A percentile compares a stretch with the other conserved stretches of the same genome.
phyloP scores from a whole-genome alignment of 2,113 vertebrate species.

The Rousettus leschenaultii region DNA sequence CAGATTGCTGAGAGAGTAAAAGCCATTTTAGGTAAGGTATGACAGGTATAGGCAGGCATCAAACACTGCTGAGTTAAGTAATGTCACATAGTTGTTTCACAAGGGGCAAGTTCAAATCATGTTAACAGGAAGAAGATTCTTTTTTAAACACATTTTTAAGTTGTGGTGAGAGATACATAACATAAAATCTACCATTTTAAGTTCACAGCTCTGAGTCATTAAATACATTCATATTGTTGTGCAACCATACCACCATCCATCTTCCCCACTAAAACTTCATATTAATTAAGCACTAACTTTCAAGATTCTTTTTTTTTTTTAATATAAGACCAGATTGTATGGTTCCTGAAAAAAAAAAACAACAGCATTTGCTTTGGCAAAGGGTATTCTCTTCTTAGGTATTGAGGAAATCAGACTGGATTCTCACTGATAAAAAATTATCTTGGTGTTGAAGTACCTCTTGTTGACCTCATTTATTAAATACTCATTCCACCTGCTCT shows the following conservation, averaged over 20 bases:
- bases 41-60: too few species aligned
- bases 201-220: not conserved
- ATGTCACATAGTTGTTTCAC: not conserved
- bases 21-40: not conserved
- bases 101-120: not conserved
- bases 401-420: not conserved
- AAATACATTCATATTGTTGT: not conserved
- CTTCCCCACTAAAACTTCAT: not conserved
- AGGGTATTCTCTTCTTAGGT: not conserved
- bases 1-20: not conserved
- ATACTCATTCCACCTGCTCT: not conserved
- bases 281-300: not conserved
- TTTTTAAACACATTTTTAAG: not conserved
- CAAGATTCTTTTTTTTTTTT: not conserved
- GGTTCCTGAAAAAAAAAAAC: not conserved
- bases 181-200: not conserved
- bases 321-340: not conserved
- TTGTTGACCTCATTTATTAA: not conserved
- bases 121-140: not conserved
- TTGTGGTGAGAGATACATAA: not conserved
- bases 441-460: not conserved
- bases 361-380: not conserved
- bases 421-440: not conserved
- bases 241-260: too few species aligned
- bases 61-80: not conserved